These are phyloP conservation scores for Centropyge bicolor DNA, from an alignment of 2,797 vertebrate species.

Conservation along the genomic window DNA sequence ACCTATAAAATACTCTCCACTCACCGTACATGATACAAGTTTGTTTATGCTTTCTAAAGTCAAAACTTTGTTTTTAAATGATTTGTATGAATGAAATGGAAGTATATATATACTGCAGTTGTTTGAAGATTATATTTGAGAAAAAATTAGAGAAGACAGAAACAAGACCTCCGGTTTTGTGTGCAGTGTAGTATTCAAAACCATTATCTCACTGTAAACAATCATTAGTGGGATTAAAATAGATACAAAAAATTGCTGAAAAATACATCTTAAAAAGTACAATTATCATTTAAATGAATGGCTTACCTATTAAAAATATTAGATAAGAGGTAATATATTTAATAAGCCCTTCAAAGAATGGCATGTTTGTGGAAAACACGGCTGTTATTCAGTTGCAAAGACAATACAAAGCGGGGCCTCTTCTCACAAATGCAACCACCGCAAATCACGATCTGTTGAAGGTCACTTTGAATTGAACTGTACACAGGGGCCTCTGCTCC, in stretches of 20 bases:
- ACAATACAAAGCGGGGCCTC: slow-evolving; percentile 71
- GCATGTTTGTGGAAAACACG: slow-evolving; percentile 59
- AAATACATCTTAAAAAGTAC: not conserved
- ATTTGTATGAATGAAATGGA: not conserved
- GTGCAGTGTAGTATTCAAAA: not conserved
- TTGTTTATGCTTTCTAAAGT: not conserved
- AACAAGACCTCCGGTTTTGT: not conserved
- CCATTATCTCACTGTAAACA: not conserved
- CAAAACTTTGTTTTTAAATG: not conserved
- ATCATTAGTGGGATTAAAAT: not conserved
- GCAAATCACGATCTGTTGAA: slow-evolving; percentile 73
- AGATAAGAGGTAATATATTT: not conserved
- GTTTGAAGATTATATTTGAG: not conserved
- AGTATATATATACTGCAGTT: not conserved
- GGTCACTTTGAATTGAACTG: slow-evolving; percentile 74
- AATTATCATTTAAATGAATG: not conserved
- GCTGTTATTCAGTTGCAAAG: slow-evolving; percentile 58
- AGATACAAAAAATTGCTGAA: not conserved
- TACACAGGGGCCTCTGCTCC: slow-evolving; percentile 66
- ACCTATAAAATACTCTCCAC: not conserved
- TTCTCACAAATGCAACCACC: slow-evolving; percentile 77
- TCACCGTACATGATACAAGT: not conserved
- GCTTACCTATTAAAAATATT: not conserved
- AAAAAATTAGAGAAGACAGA: not conserved
- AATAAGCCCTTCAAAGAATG: slow-evolving; percentile 20